Evolutionary conservation across 2,888 invertebrate genomes (phyloP).

Genomic region (Taphrorychus bicolor): DNA sequence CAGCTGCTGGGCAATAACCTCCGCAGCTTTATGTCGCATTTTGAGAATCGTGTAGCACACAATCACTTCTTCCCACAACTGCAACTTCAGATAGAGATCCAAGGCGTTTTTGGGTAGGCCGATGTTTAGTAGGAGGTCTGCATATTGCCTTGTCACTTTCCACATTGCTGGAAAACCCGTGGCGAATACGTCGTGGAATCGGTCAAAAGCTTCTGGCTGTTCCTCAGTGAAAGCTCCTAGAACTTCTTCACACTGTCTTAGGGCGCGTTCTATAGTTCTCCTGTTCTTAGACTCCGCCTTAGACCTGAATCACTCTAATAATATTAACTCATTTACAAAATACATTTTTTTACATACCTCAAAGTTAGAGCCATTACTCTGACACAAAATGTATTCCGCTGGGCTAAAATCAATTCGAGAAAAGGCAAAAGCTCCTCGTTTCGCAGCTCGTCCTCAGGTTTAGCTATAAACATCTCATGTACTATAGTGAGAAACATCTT

Average conservation of each 20-base stretch:
- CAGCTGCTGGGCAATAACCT: slow-evolving; percentile 83
- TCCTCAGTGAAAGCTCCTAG: slow-evolving; percentile 65
- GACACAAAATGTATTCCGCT: slow-evolving; percentile 75
- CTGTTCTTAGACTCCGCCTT: slow-evolving; percentile 77
- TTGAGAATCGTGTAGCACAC: slow-evolving; percentile 87
- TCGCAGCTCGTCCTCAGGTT: slow-evolving; percentile 80
- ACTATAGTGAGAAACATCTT: slow-evolving; percentile 79
- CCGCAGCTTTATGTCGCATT: slow-evolving; percentile 88
- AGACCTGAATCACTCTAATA: slow-evolving; percentile 66
- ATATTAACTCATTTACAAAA: background rate
- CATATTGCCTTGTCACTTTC: slow-evolving; percentile 77
- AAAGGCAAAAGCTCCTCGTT: slow-evolving; percentile 86
- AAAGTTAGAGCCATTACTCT: slow-evolving; percentile 75
- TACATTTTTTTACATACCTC: slow-evolving; percentile 25
- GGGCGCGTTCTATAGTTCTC: slow-evolving; percentile 85
- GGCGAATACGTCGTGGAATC: slow-evolving; percentile 72
- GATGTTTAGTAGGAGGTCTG: slow-evolving; percentile 77
- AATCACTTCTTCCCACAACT: slow-evolving; percentile 93
- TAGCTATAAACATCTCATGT: slow-evolving; percentile 74
- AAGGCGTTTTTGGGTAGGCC: slow-evolving; percentile 84
- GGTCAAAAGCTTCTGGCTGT: slow-evolving; percentile 58
- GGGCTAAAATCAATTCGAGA: slow-evolving; percentile 70
- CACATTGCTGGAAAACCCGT: slow-evolving; percentile 77
- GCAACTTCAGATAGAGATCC: slow-evolving; percentile 76
- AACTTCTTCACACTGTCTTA: slow-evolving; percentile 85